Base-by-base conservation (phyloP, 2,113 vertebrate species). In the Grallaria varia region DNA sequence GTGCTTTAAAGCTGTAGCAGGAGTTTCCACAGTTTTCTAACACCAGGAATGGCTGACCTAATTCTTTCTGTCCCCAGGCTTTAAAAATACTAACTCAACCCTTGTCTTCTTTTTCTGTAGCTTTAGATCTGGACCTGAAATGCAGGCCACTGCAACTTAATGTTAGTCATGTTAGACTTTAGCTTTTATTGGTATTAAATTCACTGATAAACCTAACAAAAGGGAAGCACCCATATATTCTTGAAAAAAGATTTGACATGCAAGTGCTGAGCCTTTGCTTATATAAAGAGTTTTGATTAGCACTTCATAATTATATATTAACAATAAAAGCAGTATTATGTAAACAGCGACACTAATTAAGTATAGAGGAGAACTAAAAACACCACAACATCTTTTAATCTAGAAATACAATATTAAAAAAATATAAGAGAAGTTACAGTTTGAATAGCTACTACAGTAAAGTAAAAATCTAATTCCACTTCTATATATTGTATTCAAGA, bases 31-130 rank as follows among this genome's bases (percentile, higher is more conserved):
- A 31, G 25, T 6, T 21, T 69, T 78, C 33, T n/a, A 81, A 67
- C 14, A 79, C 2, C 33, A 64, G 12, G 5, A 84, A 3, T 0
- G 0, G 4, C 18, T 63, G 31, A 63, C 31, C 3, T 71, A 42
- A 71, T 23, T 42, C 22, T 28, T 91, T 75, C 45, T 47, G 28
- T 45, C 22, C 5, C 2, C 31, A 77, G 25, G 20, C 78, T 58
- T 52, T 35, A n/a, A 71, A 81, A 71, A 24, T 2, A 42, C 10
- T 68, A 52, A 49, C 2, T 53, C 33, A 66, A 18, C 3, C 12
- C 16, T 68, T 71, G 25, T 16, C 8, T 27, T 45, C 44, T 52
- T 85, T 39, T 59, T 20, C 19, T 60, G 3, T n/a, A 40, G 33
- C 31, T 87, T 90, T 35, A 76, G 56, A 72, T 71, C 22, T 24